Base-by-base conservation (phyloP, 1,140 invertebrate genomes). In the Chrysopa pallens region DNA sequence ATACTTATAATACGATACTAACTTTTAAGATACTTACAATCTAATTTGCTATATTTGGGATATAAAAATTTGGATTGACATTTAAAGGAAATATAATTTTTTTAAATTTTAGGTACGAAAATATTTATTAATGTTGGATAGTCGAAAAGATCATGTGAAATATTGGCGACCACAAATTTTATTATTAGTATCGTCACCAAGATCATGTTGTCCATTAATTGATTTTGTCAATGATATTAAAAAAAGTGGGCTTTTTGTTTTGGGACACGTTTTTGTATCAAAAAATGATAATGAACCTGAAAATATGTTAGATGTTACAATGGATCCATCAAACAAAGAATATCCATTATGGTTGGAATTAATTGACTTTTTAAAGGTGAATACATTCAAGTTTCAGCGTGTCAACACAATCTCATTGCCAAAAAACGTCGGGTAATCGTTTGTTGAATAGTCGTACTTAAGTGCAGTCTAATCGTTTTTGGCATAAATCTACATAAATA, bases 101-200 rank as follows among this genome's bases (percentile, higher is more conserved):
- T 23, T 23, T 5, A n/a, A 23, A 23, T 23, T 23, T 23, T 52
- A 82, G 78, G 88, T 95, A 1, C 69, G 95, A 35, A 98, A 99
- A 62, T 98, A 98, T 63, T 67, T 99, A 6, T 60, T 99, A 0
- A 76, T 98, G 58, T 62, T 99, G 52, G 95, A 99, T 62, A 84
- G 84, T 3, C 72, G 95, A 6, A 95, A 98, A 50, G 87, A 95
- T 59, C 95, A 99, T 60, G 91, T 98, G 1, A 98, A 98, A 66
- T 98, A 93, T 63, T 99, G 96, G 96, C 66, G 95, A 23, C 95
- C 95, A 1, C 95, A 98, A 67, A 88, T 99, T 60, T 60, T 99
- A 8, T 63, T 98, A 1, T 69, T 99, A 61, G 81, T 98, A 5
- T 76, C 84, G 0, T 92, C 88, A 46, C 93, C 94, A 2, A 67